Evolutionary conservation across 2,797 vertebrate genomes (phyloP).

Genomic region (Cynodonichthys magdalenae): DNA sequence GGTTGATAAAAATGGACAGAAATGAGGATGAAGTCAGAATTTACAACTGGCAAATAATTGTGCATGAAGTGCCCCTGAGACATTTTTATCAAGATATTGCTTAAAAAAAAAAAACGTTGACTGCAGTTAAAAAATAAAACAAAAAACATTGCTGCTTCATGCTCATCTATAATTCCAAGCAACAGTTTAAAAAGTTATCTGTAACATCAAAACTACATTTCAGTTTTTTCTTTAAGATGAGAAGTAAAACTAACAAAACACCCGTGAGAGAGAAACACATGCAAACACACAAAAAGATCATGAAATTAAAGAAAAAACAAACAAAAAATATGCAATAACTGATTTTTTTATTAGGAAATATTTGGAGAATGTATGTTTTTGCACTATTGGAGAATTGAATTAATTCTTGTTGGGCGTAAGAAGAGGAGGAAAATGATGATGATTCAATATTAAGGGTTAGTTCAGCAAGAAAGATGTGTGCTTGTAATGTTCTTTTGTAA

Average conservation of each 20-base stretch:
- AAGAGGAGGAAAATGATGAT: no score
- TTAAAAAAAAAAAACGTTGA: neutral
- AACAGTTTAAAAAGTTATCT: neutral
- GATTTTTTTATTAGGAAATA: neutral
- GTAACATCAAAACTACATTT: neutral
- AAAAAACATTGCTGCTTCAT: neutral
- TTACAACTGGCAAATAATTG: neutral
- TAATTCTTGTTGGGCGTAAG: no score
- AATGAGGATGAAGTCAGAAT: neutral
- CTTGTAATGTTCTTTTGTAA: neutral
- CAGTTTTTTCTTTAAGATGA: neutral
- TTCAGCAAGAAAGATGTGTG: neutral
- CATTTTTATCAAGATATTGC: neutral
- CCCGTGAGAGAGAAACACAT: slow-evolving; percentile 40
- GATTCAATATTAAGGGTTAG: no score
- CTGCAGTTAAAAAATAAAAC: no score
- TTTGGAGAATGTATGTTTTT: no score
- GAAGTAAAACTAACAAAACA: slow-evolving; percentile 8
- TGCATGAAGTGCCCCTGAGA: slow-evolving; percentile 10
- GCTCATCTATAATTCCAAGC: neutral
- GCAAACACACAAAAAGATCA: slow-evolving; percentile 34
- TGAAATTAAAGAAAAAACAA: slow-evolving; percentile 6
- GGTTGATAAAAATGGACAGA: neutral
- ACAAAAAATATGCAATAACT: slow-evolving; percentile 20
- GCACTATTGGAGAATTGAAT: no score